Base-by-base conservation (phyloP, 1,140 invertebrate species). In the Drosophila willistoni region DNA sequence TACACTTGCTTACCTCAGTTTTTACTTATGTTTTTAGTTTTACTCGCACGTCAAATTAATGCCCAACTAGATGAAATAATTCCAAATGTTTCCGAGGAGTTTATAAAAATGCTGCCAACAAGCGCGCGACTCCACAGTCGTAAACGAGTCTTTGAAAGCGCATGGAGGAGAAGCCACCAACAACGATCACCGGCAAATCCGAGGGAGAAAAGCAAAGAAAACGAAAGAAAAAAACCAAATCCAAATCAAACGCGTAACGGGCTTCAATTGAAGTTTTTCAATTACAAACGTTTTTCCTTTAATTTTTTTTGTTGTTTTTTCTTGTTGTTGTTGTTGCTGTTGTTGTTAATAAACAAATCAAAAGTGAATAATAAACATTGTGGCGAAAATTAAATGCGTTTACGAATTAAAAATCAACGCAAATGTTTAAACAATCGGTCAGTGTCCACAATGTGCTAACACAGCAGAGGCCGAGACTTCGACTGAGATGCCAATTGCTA, bases 51-150 rank as follows among this genome's bases (percentile, higher is more conserved):
- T 68, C 64, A 71, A 78, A 78, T 79, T 72, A 82, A 76, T 86
- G 79, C 79, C 69, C 70, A 87, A 87, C 73, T 87, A 80, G 79
- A 83, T 78, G 83, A 79, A 86, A 87, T 89, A 89, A 87, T 89
- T 83, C 83, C 77, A 72, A 84, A 89, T 77, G 80, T 68, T 68
- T 65, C 56, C 56, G 64, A 76, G 78, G 69, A 89, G 84, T 89
- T 89, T 89, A 89, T 89, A 89, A 89, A 89, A 89, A 69, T 84
- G 84, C 77, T 89, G 71, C 84, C 81, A 85, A 89, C 69, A 82
- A 76, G 77, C 85, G 85, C 78, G 75, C 81, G 77, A 62, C 77
- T 57, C 70, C 73, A 82, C 84, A 89, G 84, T 89, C 69, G 68
- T 59, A 70, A 79, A 64, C 73, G 60, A 80, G 74, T 75, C 85